Evolutionary conservation across 2,797 vertebrate species (phyloP).

Genomic region (Rhodeus uyekii): DNA sequence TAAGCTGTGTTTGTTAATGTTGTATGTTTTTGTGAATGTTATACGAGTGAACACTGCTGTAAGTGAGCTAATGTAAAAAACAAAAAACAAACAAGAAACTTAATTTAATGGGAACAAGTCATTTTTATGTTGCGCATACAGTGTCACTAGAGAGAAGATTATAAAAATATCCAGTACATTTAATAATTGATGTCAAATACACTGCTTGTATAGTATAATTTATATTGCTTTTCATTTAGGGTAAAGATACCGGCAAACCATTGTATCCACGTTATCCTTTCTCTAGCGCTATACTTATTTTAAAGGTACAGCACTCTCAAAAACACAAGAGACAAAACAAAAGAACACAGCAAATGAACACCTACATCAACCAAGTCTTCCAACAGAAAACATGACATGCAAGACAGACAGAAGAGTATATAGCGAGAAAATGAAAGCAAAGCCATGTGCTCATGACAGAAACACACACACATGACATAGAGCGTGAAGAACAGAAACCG

Average conservation of each 20-base stretch:
- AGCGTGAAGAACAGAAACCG: neutral
- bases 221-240: neutral
- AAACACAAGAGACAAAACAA: neutral
- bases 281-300: neutral
- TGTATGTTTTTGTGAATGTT: too few relatives aligned
- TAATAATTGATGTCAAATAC: neutral
- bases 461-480: neutral
- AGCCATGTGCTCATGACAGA: neutral
- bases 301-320: neutral
- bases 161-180: too few relatives aligned
- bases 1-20: too few relatives aligned
- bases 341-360: neutral
- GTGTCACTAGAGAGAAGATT: too few relatives aligned
- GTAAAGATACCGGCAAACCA: too few relatives aligned
- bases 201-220: neutral
- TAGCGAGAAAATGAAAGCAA: neutral
- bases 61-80: too few relatives aligned
- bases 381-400: neutral
- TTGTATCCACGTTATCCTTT: neutral
- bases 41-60: too few relatives aligned
- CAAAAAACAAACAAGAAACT: too few relatives aligned
- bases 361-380: slow-evolving; percentile 1
- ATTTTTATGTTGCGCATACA: neutral
- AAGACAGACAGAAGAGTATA: neutral
- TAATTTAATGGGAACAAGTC: neutral